Conservation (phyloP, 2,113 vertebrate genomes). For the Malurus melanocephalus region DNA sequence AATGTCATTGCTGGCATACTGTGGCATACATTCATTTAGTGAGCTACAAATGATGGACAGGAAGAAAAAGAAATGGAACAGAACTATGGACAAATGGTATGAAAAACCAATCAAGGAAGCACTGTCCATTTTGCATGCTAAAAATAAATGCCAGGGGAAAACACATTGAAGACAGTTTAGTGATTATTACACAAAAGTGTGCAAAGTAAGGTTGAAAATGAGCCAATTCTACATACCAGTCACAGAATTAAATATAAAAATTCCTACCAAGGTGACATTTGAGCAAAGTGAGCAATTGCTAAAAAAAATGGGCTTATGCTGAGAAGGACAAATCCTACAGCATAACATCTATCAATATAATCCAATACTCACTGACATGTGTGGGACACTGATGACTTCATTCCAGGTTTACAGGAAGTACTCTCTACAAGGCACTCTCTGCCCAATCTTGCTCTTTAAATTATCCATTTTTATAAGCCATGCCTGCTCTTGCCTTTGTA, state of each 20-base stretch:
- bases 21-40: background rate
- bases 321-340: background rate
- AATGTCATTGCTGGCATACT: background rate
- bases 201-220: background rate
- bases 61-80: background rate
- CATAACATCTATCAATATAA: background rate
- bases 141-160: background rate
- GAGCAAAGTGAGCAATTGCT: background rate
- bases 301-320: background rate
- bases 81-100: background rate
- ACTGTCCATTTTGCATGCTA: background rate
- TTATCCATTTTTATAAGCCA: background rate
- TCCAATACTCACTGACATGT: background rate
- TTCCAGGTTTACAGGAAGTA: background rate
- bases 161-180: background rate
- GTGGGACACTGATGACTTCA: background rate
- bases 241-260: background rate
- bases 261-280: background rate
- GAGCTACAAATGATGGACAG: background rate
- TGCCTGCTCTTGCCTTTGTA: background rate
- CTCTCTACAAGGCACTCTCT: background rate
- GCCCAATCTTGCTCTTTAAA: background rate
- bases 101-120: background rate
- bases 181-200: background rate
- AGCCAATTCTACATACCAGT: background rate